These are phyloP conservation scores for Philopotamus ludificatus DNA, from an alignment of 1,140 invertebrate species.

Conservation along the genomic window DNA sequence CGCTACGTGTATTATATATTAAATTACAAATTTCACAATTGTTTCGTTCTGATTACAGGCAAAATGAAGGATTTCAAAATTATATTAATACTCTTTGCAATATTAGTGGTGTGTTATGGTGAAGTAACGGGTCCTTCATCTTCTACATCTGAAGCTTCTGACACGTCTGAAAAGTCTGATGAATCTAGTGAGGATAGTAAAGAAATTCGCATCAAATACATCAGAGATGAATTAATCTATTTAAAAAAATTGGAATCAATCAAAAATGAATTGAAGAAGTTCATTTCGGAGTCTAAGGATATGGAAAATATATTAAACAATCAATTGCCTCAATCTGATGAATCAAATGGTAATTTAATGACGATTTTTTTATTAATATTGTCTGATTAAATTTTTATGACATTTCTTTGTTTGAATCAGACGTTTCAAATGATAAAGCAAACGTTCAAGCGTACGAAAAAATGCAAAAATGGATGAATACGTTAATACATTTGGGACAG, in stretches of 20 bases:
- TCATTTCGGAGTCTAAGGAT: not conserved
- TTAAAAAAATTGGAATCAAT: not conserved
- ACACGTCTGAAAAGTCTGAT: constrained; percentile 8
- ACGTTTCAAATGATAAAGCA: not conserved
- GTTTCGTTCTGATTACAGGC: constrained; percentile 26
- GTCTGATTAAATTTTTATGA: not conserved
- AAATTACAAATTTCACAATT: not conserved
- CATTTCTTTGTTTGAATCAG: not conserved
- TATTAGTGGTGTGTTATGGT: not conserved
- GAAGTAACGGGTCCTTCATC: constrained; percentile 31
- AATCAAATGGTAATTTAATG: not conserved
- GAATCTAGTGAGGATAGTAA: constrained; percentile 13
- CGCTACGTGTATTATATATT: too few species aligned
- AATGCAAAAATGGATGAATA: constrained; percentile 39
- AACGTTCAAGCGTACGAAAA: constrained; percentile 29
- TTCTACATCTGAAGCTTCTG: not conserved
- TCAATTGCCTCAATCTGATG: not conserved
- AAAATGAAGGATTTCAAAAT: constrained; percentile 27
- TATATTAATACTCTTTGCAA: not conserved
- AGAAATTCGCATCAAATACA: constrained; percentile 5
- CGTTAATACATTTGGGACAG: constrained; percentile 37
- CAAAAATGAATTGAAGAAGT: not conserved
- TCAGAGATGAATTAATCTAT: not conserved
- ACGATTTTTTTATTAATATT: not conserved
- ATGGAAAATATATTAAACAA: not conserved